Evolutionary conservation across 2,797 vertebrate genomes (phyloP).

Genomic region (Crocidura indochinensis): DNA sequence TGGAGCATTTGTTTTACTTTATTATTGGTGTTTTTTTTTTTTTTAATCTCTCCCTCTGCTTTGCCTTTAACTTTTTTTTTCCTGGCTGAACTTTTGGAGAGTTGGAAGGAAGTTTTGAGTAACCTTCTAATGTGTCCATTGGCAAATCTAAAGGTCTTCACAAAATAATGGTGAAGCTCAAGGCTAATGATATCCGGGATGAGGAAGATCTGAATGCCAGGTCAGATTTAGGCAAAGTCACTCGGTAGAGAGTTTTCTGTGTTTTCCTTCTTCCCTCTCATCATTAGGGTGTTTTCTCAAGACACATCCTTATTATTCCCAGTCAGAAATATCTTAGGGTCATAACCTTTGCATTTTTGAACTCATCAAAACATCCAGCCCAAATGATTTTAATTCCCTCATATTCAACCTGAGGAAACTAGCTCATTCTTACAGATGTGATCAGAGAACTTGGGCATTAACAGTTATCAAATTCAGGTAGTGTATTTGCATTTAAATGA

Average conservation of each 20-base stretch:
- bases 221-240: not conserved
- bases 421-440: not conserved
- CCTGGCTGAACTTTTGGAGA: conserved; percentile 76
- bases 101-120: conserved; percentile 68
- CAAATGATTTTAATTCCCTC: not conserved
- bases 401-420: not conserved
- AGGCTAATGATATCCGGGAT: not conserved
- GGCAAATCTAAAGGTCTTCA: conserved; percentile 54
- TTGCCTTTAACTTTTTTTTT: conserved; percentile 54
- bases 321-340: not conserved
- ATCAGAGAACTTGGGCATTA: conserved; percentile 13
- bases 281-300: not conserved
- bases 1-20: not conserved
- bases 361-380: not conserved
- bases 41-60: conserved; percentile 34
- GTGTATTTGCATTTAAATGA: not conserved
- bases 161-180: not conserved
- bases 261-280: not conserved
- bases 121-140: conserved; percentile 69
- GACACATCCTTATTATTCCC: not conserved
- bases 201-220: not conserved
- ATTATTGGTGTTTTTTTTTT: not conserved
- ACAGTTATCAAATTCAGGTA: not conserved
- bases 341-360: conserved; percentile 12
- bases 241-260: not conserved